Evolutionary conservation across 1,140 invertebrate genomes (phyloP).

Genomic region (Calliphora vicina): DNA sequence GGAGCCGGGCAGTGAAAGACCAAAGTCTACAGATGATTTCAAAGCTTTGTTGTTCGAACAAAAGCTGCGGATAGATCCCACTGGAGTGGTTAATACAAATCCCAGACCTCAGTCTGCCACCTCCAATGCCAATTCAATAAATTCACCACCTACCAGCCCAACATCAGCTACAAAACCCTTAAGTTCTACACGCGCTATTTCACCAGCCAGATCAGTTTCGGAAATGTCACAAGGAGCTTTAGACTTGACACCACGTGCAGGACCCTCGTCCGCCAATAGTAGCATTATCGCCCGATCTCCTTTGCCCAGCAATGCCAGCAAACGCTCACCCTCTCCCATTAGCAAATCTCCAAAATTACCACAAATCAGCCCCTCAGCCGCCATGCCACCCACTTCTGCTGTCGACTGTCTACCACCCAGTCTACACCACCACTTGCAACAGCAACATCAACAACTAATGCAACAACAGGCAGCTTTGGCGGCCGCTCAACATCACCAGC

Average conservation of each 20-base stretch:
- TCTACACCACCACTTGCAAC: conserved; percentile 56
- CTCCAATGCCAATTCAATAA: conserved; percentile 52
- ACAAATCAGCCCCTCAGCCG: conserved; percentile 39
- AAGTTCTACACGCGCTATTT: conserved; percentile 45
- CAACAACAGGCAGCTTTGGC: conserved; percentile 58
- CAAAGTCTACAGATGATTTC: conserved; percentile 55
- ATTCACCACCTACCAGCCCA: conserved; percentile 55
- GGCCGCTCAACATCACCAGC: conserved; percentile 55
- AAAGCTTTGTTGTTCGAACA: conserved; percentile 59
- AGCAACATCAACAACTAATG: conserved; percentile 59
- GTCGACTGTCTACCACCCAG: conserved; percentile 56
- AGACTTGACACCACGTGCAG: conserved; percentile 67
- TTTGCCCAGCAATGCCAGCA: not conserved
- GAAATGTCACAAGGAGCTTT: conserved; percentile 68
- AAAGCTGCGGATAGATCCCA: conserved; percentile 56
- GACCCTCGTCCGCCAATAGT: conserved; percentile 18
- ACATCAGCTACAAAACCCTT: conserved; percentile 38
- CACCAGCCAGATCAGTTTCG: conserved; percentile 62
- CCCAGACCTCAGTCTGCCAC: conserved; percentile 48
- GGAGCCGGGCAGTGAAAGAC: conserved; percentile 44
- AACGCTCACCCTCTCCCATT: not conserved
- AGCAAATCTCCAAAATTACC: conserved; percentile 36
- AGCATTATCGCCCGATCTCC: conserved; percentile 41
- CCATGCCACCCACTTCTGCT: conserved; percentile 46
- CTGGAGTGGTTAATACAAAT: conserved; percentile 50